phyloP scores from a whole-genome alignment of 2,797 vertebrate genomes.

The Muscicapa comitata region DNA sequence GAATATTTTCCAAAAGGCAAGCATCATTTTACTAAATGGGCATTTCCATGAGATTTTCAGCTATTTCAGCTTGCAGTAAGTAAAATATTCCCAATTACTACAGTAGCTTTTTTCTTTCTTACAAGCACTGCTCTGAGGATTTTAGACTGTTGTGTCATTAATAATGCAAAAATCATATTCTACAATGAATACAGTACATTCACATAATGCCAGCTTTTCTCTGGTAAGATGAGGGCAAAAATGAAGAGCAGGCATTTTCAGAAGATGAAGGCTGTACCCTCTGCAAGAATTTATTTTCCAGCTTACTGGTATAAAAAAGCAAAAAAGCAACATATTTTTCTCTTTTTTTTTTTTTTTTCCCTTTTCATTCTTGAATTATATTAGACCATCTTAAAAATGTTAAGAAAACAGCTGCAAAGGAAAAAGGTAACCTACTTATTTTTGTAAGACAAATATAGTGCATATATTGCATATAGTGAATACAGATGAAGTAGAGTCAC shows the following conservation, averaged over 20 bases:
- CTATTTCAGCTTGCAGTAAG: background rate
- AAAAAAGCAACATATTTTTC: background rate
- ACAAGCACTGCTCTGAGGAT: conserved; percentile 6
- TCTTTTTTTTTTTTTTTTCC: background rate
- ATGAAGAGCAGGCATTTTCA: background rate
- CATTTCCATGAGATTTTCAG: background rate
- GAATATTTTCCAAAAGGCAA: background rate
- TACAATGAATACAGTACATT: background rate
- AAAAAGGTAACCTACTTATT: background rate
- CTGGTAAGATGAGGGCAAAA: background rate
- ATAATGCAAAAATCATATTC: conserved; percentile 44
- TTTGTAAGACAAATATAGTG: background rate
- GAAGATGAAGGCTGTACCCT: background rate
- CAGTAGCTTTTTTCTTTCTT: background rate
- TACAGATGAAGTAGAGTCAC: background rate
- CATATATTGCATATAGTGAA: background rate
- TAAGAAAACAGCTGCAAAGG: background rate
- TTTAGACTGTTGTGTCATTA: conserved; percentile 38
- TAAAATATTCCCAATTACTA: background rate
- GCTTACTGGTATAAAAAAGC: background rate
- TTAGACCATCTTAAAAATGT: background rate
- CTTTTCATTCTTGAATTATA: background rate
- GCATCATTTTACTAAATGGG: background rate
- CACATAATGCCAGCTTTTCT: background rate
- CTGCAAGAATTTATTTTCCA: background rate